phyloP scores from a whole-genome alignment of 2,797 vertebrate species.

The Coracias cyanogaster region DNA sequence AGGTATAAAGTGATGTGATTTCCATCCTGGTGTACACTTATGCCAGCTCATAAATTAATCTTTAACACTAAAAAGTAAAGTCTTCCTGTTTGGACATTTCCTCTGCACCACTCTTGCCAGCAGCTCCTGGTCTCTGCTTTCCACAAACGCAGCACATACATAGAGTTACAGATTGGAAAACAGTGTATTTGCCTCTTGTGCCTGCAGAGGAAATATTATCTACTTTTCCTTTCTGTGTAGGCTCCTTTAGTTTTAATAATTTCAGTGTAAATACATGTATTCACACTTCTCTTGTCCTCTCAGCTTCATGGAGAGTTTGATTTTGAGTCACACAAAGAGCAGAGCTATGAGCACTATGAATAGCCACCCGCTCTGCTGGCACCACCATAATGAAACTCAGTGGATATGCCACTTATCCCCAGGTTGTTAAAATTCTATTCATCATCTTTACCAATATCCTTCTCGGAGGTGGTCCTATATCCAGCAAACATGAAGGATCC shows the following conservation, averaged over 20 bases:
- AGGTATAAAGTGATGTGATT: fast-evolving
- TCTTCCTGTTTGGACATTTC: not conserved
- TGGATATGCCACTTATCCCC: not conserved
- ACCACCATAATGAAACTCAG: not conserved
- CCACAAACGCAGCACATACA: not conserved
- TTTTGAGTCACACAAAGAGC: not conserved
- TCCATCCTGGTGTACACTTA: not conserved
- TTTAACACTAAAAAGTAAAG: not conserved
- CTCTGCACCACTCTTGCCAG: not conserved
- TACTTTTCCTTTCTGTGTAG: not conserved
- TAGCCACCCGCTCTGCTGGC: not conserved
- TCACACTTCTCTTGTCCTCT: not conserved
- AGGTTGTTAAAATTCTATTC: not conserved
- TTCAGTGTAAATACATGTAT: not conserved
- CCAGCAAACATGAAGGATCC: not conserved
- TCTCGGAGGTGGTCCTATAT: not conserved
- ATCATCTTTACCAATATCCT: not conserved
- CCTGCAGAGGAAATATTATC: not conserved
- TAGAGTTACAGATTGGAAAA: not conserved
- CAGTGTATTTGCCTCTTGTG: not conserved
- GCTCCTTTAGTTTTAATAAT: not conserved
- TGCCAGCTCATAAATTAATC: not conserved
- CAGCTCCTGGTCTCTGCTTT: not conserved
- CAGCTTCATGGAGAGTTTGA: not conserved
- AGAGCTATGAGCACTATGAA: not conserved